Percentiles rank a stretch among this genome's conserved stretches.
Conservation (phyloP, 1,140 invertebrate genomes). For the Diabrotica virgifera region DNA sequence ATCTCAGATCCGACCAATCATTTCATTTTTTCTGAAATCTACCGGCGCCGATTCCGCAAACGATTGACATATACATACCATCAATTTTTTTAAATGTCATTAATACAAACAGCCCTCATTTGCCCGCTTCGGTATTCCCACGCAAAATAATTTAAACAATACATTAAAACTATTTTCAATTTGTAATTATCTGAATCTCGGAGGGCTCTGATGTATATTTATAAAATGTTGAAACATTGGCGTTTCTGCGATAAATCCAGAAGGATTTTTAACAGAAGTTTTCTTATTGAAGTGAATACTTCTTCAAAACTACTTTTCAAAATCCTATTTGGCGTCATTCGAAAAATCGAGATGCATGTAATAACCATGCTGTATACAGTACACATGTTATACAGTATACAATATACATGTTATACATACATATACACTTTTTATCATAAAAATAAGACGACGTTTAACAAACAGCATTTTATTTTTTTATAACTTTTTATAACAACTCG, state of each 20-base stretch:
- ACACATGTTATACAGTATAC: too few species aligned
- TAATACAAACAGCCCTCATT: conserved; percentile 13
- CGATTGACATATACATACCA: conserved; percentile 1
- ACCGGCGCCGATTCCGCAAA: not conserved
- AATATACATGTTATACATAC: too few species aligned
- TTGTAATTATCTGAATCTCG: conserved; percentile 22
- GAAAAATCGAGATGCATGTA: too few species aligned
- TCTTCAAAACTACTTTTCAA: too few species aligned
- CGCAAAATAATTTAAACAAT: conserved; percentile 18
- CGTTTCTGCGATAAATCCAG: not conserved
- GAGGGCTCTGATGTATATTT: conserved; percentile 17
- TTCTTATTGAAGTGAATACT: too few species aligned
- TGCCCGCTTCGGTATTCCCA: conserved; percentile 15
- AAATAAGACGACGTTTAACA: too few species aligned
- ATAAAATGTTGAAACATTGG: conserved; percentile 4
- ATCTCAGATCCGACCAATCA: not conserved
- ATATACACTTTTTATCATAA: too few species aligned
- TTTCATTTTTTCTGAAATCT: not conserved
- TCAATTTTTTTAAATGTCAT: conserved; percentile 13
- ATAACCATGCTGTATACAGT: too few species aligned
- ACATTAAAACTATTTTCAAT: conserved; percentile 22
- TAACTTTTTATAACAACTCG: too few species aligned
- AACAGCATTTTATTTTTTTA: too few species aligned
- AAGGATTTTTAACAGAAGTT: not conserved
- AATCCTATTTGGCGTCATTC: too few species aligned